These are phyloP conservation scores for Drosophila acutilabella DNA, from an alignment of 2,888 invertebrate species.

Conservation along the genomic window DNA sequence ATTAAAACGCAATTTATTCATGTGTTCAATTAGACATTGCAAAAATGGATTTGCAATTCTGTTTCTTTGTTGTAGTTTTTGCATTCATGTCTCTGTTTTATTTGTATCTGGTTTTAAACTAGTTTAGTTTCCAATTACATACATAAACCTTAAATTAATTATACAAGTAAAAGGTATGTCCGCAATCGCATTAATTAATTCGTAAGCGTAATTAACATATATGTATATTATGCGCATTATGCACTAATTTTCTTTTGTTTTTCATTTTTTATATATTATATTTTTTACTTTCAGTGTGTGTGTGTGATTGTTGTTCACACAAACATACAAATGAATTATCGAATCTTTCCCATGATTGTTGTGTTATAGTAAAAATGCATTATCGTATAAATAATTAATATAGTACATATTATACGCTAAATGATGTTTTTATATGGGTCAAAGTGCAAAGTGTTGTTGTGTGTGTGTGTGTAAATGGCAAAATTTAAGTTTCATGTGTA, in stretches of 20 bases:
- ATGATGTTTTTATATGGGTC: constrained; percentile 8
- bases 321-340: constrained; percentile 30
- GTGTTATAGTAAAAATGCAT: constrained; percentile 38
- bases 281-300: background rate
- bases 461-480: constrained; percentile 31
- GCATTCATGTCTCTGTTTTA: constrained; percentile 49
- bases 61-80: constrained; percentile 15
- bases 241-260: constrained; percentile 11
- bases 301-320: constrained; percentile 8
- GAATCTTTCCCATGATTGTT: constrained; percentile 20
- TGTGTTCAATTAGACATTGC: no score
- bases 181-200: constrained; percentile 54
- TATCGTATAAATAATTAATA: constrained; percentile 42
- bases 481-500: constrained; percentile 17
- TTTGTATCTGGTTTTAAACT: constrained; percentile 54
- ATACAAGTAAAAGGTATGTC: constrained; percentile 58
- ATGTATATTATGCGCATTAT: constrained; percentile 27
- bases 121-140: constrained; percentile 55
- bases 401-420: constrained; percentile 45
- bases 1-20: no score
- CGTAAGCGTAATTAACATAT: constrained; percentile 55
- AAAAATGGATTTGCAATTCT: no score
- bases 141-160: constrained; percentile 54
- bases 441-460: constrained; percentile 24
- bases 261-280: no score